Conservation (phyloP, 2,113 vertebrate genomes). For the Accipiter cooperii region DNA sequence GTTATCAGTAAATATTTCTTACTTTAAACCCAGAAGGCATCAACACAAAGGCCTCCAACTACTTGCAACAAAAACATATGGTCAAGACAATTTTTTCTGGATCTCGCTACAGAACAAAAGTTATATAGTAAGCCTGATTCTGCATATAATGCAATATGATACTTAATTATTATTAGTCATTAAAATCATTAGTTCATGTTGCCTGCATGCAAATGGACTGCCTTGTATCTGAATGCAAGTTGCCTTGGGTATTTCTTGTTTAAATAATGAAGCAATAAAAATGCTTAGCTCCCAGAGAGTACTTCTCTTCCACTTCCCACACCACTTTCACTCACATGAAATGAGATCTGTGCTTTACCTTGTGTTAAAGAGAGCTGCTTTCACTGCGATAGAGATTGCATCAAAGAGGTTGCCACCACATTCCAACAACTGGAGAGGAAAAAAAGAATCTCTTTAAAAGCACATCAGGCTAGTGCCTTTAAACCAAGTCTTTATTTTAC, state of each 20-base stretch:
- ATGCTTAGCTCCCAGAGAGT: background rate
- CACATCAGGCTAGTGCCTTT: background rate
- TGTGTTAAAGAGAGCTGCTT: slow-evolving; percentile 97
- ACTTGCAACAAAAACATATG: background rate
- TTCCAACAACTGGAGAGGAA: slow-evolving; percentile 82
- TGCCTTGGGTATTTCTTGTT: background rate
- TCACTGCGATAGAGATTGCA: slow-evolving; percentile 90
- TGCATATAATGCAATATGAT: background rate
- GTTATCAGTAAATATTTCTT: background rate
- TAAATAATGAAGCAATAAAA: background rate
- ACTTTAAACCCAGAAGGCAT: background rate
- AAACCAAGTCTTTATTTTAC: background rate
- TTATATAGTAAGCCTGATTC: background rate
- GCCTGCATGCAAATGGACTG: background rate
- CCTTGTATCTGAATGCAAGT: background rate
- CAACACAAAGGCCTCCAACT: background rate
- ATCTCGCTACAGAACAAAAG: background rate
- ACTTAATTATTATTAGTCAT: background rate
- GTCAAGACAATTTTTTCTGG: background rate
- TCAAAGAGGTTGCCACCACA: slow-evolving; percentile 96
- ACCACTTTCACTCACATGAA: background rate
- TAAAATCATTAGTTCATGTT: background rate
- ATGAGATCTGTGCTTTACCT: slow-evolving; percentile 74
- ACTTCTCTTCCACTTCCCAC: background rate
- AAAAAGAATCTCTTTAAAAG: background rate